Evolutionary conservation across 2,113 vertebrate species (phyloP), one percentile per base, ranked within the genome.

Genomic region (Amazona vittata): DNA sequence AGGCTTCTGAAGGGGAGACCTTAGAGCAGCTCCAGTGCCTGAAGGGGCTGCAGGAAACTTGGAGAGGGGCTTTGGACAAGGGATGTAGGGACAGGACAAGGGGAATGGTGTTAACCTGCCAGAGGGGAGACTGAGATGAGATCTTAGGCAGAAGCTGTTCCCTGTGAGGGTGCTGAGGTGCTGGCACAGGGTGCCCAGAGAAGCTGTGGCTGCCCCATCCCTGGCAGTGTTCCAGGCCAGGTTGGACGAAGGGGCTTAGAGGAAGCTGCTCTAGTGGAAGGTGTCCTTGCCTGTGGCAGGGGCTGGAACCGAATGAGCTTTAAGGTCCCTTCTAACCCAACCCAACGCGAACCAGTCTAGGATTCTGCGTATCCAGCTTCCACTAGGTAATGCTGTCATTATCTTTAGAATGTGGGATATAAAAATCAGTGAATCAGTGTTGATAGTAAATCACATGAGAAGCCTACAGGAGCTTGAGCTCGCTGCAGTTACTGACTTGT

Each of bases 401-500:
- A 5, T 6, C 37, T 25, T 26, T 13, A 0, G 2, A 14, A 35
- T 5, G 25, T 43, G 67, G 53, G 10, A 5, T 4, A 1, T 1
- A 1, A 47, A 8, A 12, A 35, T 59, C 13, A 59, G 33, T 59
- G 33, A 35, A 59, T 22, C 3, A 25, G 3, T 3, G 13, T 5
- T 22, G 73, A 1, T 11, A 70, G 55, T 8, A 9, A 28, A 8
- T 22, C 10, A 20, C 2, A 7, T 2, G 24, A 77, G 79, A 64
- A 74, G 53, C 68, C 62, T 68, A 16, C 49, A 50, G 55, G 64
- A 65, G 14, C 12, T 16, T 3, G 39, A 59, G 68, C 29, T 21
- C 6, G 0, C 7, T 31, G 55, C 52, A 11, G n/a, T 43, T 52
- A 3, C 57, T 43, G 62, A 55, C 26, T 70, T 46, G 59, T 11